Conservation (phyloP, 92 coral and sea anemone species). For the Zoanthus gigantus region DNA sequence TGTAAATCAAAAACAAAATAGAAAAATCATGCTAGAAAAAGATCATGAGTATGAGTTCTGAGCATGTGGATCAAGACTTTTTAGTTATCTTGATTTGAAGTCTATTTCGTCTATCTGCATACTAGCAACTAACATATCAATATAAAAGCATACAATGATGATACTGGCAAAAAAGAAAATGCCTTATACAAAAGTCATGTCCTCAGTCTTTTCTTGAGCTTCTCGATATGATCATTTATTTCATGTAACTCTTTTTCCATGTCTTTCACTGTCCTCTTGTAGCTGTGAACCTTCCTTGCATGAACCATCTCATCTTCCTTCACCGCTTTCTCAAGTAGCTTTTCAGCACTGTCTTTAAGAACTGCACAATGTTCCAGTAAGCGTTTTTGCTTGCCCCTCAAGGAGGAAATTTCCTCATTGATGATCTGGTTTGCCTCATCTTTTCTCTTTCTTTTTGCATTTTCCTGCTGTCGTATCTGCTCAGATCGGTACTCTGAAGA, state of each 20-base stretch:
- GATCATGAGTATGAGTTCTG: too few species aligned
- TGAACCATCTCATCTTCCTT: constrained; percentile 65
- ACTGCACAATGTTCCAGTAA: not conserved
- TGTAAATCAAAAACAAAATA: too few species aligned
- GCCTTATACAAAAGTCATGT: not conserved
- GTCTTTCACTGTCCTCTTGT: constrained; percentile 68
- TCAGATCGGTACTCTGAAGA: constrained; percentile 62
- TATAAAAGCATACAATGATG: too few species aligned
- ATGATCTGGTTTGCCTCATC: constrained; percentile 57
- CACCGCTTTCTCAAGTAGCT: constrained; percentile 40
- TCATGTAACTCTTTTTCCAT: constrained; percentile 68
- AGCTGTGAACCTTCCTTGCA: constrained; percentile 70
- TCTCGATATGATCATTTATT: constrained; percentile 51
- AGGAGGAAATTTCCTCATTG: constrained; percentile 62
- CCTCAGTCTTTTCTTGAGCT: constrained; percentile 40
- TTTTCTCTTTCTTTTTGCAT: constrained; percentile 61
- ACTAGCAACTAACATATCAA: too few species aligned
- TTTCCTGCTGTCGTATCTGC: constrained; percentile 5
- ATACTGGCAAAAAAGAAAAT: not conserved
- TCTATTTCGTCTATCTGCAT: too few species aligned
- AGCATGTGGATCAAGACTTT: too few species aligned
- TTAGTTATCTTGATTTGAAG: too few species aligned
- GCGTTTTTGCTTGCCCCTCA: constrained; percentile 54
- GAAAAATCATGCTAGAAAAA: too few species aligned
- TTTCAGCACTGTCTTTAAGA: not conserved